Base-by-base conservation (phyloP, 1,140 invertebrate genomes). In the Pachypsylla venusta region DNA sequence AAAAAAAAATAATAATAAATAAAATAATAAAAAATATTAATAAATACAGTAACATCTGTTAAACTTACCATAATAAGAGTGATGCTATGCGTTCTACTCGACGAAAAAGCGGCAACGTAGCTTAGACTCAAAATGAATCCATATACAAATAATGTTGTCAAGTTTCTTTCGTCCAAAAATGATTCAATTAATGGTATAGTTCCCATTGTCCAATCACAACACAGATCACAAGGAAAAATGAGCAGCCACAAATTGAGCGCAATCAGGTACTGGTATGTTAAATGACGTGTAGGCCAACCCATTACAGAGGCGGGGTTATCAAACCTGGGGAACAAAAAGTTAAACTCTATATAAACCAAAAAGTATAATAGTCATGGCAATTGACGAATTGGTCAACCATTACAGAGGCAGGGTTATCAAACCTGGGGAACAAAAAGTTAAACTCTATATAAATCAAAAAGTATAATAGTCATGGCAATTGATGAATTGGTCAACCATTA, bases 191-290 rank as follows among this genome's bases (percentile, higher is more conserved):
- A 69, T 0, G 92, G 89, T 56, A 98, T 84, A 25, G 93, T 96
- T 28, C 92, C 93, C 94, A 98, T 98, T 42, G 93, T 97, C 93
- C 93, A 98, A 75, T 98, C 94, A 73, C 93, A 97, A 75, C 93
- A 96, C 14, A 98, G 78, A 65, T 88, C 80, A 62, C 82, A 86
- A 13, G 93, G 93, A 70, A 90, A 84, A 28, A 94, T 76, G 53
- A 98, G 75, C 39, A 97, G 74, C 85, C 90, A 93, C 26, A 85
- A 76, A 75, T 98, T 98, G 28, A 97, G 77, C 27, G 88, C 83
- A 48, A 91, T 81, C 59, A 98, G 77, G 73, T 96, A 97, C 73
- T 90, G 89, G 70, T 92, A 96, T 2, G 93, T 94, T 54, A 98
- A 75, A 70, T 96, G 91, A 60, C 91, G 80, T 30, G 78, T 72